phyloP scores from a whole-genome alignment of 2,797 vertebrate species.

The Pogoniulus pusillus region DNA sequence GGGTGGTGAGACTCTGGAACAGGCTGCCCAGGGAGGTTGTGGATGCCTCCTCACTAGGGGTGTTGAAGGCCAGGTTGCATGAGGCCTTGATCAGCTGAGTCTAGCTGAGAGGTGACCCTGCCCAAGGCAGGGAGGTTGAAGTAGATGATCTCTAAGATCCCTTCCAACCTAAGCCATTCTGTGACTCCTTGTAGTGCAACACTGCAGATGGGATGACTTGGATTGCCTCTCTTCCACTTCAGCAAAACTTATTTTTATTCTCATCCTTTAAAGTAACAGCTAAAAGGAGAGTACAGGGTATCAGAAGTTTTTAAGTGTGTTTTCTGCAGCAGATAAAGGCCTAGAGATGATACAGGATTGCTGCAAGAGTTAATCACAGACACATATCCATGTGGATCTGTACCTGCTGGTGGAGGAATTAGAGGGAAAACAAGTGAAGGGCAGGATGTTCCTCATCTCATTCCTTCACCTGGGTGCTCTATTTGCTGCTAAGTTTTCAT shows the following conservation, averaged over 20 bases:
- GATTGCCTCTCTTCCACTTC: neutral
- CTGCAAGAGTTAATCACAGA: neutral
- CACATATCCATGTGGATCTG: neutral
- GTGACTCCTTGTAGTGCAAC: neutral
- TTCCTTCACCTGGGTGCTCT: neutral
- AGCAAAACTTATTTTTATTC: neutral
- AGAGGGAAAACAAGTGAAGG: neutral
- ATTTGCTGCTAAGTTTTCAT: neutral
- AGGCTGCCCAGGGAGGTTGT: too few relatives aligned
- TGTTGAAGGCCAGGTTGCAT: too few relatives aligned
- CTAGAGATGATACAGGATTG: too few relatives aligned
- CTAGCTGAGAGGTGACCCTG: too few relatives aligned
- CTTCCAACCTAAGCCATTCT: too few relatives aligned
- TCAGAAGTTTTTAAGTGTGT: neutral
- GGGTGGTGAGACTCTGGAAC: too few relatives aligned
- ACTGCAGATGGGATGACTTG: rapidly evolving
- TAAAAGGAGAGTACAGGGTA: neutral
- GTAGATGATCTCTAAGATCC: too few relatives aligned
- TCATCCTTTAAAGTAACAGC: neutral
- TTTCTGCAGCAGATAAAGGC: neutral
- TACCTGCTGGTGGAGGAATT: rapidly evolving
- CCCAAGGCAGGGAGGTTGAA: too few relatives aligned
- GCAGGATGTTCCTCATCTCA: neutral
- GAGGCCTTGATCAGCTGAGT: too few relatives aligned
- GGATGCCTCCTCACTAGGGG: too few relatives aligned